phyloP scores from a whole-genome alignment of 2,888 invertebrate genomes.

The Dermolepida albohirtum region DNA sequence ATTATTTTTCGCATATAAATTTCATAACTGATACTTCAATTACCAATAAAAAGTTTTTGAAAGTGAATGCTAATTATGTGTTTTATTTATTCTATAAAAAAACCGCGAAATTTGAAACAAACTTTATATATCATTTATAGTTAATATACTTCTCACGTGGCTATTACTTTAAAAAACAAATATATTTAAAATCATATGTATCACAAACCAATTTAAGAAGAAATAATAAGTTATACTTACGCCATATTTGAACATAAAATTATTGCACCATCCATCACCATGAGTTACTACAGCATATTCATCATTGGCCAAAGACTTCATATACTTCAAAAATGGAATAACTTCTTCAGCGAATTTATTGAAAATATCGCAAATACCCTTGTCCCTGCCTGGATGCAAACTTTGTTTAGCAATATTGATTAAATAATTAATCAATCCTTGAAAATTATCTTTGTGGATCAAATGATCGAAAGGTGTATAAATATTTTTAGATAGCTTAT shows the following conservation, averaged over 20 bases:
- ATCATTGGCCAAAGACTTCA: constrained; percentile 12
- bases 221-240: constrained; percentile 42
- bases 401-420: constrained; percentile 5
- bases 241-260: constrained; percentile 49
- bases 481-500: constrained; percentile 42
- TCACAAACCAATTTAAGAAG: no score
- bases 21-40: no score
- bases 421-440: neutral
- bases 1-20: no score
- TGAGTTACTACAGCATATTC: constrained; percentile 45
- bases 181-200: no score
- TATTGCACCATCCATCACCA: constrained; percentile 50
- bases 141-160: no score
- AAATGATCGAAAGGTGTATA: neutral
- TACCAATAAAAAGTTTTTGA: no score
- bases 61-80: no score
- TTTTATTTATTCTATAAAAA: no score
- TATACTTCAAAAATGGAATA: constrained; percentile 19
- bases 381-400: constrained; percentile 11
- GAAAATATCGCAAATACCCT: constrained; percentile 1
- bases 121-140: no score
- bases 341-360: constrained; percentile 19
- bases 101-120: no score
- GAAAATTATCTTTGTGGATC: constrained; percentile 2
- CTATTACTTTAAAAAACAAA: no score